A percentile compares a stretch with the other conserved stretches of the same genome.
These are phyloP conservation scores for Volucella inanis DNA, from an alignment of 2,888 invertebrate species.

Conservation along the genomic window DNA sequence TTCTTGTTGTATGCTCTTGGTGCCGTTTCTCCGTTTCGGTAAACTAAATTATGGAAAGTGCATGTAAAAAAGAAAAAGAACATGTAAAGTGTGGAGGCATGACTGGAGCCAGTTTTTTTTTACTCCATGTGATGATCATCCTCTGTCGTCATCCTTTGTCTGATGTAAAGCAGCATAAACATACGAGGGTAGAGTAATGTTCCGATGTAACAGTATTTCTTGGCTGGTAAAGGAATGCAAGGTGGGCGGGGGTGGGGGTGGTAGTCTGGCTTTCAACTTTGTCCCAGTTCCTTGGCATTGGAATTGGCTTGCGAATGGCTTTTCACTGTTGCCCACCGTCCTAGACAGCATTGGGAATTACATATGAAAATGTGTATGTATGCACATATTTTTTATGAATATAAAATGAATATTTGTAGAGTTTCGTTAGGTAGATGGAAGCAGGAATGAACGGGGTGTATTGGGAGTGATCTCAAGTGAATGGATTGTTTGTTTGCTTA, in stretches of 20 bases:
- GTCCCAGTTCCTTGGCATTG: background rate
- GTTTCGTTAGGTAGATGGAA: background rate
- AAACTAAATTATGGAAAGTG: slow-evolving; percentile 65
- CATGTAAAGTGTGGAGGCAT: slow-evolving; percentile 46
- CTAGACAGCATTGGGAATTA: slow-evolving; percentile 55
- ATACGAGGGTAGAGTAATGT: slow-evolving; percentile 47
- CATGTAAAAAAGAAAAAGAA: slow-evolving; percentile 25
- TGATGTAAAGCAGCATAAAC: slow-evolving; percentile 26
- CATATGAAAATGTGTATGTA: background rate
- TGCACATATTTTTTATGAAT: slow-evolving; percentile 46
- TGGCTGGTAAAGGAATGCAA: background rate
- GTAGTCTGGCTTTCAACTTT: slow-evolving; percentile 9
- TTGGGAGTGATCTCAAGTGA: background rate
- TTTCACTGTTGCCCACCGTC: slow-evolving; percentile 22
- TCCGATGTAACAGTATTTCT: slow-evolving; percentile 41
- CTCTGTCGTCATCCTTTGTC: slow-evolving; percentile 17
- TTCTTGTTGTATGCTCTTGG: slow-evolving; percentile 70
- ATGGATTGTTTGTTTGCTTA: background rate
- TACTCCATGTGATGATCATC: slow-evolving; percentile 18
- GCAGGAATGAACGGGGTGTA: background rate
- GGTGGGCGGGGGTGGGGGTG: slow-evolving; percentile 23
- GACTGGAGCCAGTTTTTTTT: slow-evolving; percentile 36
- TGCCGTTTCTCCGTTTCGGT: slow-evolving; percentile 55
- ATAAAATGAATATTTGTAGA: slow-evolving; percentile 29
- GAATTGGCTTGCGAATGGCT: slow-evolving; percentile 1